Evolutionary conservation across 1,140 invertebrate species (phyloP), one percentile per base, ranked within the genome.

Genomic region (Diorhabda elongata): DNA sequence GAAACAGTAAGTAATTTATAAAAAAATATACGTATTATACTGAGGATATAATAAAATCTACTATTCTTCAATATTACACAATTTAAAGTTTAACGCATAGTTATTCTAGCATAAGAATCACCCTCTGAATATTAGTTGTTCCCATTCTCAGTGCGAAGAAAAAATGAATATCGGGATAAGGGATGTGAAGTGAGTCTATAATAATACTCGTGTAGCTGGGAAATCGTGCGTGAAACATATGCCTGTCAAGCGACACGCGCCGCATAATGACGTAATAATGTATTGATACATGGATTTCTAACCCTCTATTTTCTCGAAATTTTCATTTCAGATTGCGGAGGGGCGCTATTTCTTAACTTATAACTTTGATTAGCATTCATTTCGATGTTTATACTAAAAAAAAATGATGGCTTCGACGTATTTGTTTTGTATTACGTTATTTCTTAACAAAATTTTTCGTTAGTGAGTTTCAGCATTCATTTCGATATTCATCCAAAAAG

Each of bases 211-310:
- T 45, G 65, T 67, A 59, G 60, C 60, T 41, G 68, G 71, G 74
- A 76, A 79, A 79, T 79, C 76, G 76, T 77, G 77, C 76, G 75
- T 77, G 72, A 79, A 79, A 78, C 77, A 74, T 77, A 79, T 77
- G 77, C 74, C 76, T 74, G 76, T 78, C 76, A 77, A 69, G 72
- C 65, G 75, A 72, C 77, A 79, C 77, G 77, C 75, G 76, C 71
- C 76, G 57, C 68, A 74, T 79, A 79, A 79, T 78, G 76, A 79
- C 77, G 77, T 78, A 79, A 79, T 78, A 77, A 79, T 77, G 77
- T 79, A 79, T 78, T 78, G 76, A 77, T 76, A 76, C 72, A 75
- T 65, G 68, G 67, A 63, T 64, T 58, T 66, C 71, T 69, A 68
- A 72, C 69, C 69, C 61, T 61, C 69, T 68, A 63, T 26, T 44